Evolutionary conservation across 1,140 invertebrate species (phyloP).

Genomic region (Drosophila kepulauana): DNA sequence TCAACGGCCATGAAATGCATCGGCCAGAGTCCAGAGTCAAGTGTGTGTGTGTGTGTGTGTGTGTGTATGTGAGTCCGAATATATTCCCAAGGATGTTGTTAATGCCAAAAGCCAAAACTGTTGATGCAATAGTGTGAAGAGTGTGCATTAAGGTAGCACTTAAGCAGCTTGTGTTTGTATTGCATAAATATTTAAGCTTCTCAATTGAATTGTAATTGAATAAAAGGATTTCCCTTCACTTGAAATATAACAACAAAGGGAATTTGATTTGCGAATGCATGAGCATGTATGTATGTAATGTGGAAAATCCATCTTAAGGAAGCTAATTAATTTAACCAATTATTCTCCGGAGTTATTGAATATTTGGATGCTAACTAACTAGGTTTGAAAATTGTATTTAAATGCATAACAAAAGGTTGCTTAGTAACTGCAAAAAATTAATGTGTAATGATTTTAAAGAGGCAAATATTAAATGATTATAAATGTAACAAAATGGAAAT

Average conservation of each 20-base stretch:
- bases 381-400: too few species aligned
- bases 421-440: too few species aligned
- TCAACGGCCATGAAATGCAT: constrained; percentile 3
- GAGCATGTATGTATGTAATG: too few species aligned
- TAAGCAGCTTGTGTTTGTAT: constrained; percentile 13
- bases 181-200: constrained; percentile 7
- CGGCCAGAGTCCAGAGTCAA: background rate
- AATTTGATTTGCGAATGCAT: too few species aligned
- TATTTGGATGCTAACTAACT: too few species aligned
- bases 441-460: too few species aligned
- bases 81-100: constrained; percentile 44
- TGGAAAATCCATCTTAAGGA: too few species aligned
- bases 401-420: too few species aligned
- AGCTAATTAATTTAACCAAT: too few species aligned
- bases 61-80: constrained; percentile 9
- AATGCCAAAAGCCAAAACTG: constrained; percentile 30
- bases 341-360: too few species aligned
- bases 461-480: too few species aligned
- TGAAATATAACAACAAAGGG: background rate
- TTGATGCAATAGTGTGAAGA: constrained; percentile 54
- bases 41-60: constrained; percentile 9
- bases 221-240: background rate
- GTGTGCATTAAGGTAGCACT: constrained; percentile 21
- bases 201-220: constrained; percentile 22
- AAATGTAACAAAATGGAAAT: too few species aligned